These are phyloP conservation scores for Leptodactylus fallax DNA, from an alignment of 2,797 vertebrate species.

Conservation along the genomic window DNA sequence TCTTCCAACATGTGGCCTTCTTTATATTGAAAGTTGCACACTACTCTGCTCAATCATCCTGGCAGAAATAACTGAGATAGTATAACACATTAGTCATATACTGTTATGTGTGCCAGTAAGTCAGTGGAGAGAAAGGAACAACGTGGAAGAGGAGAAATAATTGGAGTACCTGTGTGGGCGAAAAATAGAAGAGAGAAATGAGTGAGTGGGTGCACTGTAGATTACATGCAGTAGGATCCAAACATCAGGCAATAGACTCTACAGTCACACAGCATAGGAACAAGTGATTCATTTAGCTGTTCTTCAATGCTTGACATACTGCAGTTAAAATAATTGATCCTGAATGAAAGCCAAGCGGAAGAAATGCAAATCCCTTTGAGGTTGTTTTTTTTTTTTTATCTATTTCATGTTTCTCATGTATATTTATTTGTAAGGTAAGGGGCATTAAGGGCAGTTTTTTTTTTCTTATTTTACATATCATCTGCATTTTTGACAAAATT, in stretches of 20 bases:
- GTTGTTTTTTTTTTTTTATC: not conserved
- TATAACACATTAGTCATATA: constrained; percentile 11
- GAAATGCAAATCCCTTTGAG: not conserved
- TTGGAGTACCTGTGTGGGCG: constrained; percentile 17
- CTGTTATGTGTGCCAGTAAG: not conserved
- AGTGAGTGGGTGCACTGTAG: constrained; percentile 27
- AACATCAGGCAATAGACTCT: not conserved
- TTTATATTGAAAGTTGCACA: not conserved
- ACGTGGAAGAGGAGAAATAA: not conserved
- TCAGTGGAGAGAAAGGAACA: not conserved
- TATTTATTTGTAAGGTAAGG: not conserved
- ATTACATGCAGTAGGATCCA: not conserved
- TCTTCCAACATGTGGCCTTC: not conserved
- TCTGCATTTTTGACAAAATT: too few relatives aligned
- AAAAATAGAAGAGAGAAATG: not conserved
- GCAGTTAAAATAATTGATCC: not conserved
- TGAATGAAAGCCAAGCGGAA: not conserved
- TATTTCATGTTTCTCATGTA: not conserved
- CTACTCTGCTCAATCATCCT: not conserved
- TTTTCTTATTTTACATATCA: not conserved
- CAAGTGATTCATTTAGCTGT: not conserved
- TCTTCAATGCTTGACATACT: not conserved
- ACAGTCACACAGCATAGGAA: not conserved
- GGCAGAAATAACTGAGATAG: not conserved
- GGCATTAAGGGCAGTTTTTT: not conserved